Percentiles rank a stretch among this genome's conserved stretches.
These are phyloP conservation scores for Cuniculus paca DNA, from an alignment of 2,797 vertebrate species.

Conservation along the genomic window DNA sequence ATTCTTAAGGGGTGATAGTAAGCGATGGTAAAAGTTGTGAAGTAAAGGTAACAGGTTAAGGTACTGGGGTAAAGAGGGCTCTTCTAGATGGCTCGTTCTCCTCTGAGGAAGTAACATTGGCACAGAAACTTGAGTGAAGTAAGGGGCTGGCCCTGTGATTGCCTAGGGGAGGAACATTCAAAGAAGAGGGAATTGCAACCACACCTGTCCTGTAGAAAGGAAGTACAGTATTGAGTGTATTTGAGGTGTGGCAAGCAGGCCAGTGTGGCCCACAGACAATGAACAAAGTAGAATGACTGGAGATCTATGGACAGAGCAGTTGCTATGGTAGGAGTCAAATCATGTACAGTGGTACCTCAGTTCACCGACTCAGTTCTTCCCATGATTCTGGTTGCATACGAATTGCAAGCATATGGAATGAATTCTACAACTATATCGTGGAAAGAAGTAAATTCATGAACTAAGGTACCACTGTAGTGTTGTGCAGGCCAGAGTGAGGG, in stretches of 20 bases:
- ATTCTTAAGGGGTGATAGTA: neutral
- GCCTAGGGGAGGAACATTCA: neutral
- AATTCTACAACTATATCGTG: neutral
- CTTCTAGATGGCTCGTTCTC: neutral
- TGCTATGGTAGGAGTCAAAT: neutral
- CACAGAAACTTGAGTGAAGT: neutral
- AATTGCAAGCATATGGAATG: neutral
- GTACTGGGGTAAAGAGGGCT: neutral
- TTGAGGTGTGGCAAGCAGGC: neutral
- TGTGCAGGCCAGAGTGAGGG: neutral
- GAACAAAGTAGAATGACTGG: neutral
- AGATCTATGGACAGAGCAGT: neutral
- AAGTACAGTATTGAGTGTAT: neutral
- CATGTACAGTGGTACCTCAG: neutral
- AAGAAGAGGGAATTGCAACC: neutral
- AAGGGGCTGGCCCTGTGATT: neutral
- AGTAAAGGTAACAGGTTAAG: neutral
- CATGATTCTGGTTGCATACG: neutral
- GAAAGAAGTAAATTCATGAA: neutral
- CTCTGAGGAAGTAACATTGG: neutral
- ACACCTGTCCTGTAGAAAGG: neutral
- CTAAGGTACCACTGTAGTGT: neutral
- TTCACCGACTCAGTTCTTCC: neutral
- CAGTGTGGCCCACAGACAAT: neutral
- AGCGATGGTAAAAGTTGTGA: neutral